A percentile compares a stretch with the other conserved stretches of the same genome.
These are phyloP conservation scores for Sebastiscus tertius DNA, from an alignment of 2,797 vertebrate species.

Conservation along the genomic window DNA sequence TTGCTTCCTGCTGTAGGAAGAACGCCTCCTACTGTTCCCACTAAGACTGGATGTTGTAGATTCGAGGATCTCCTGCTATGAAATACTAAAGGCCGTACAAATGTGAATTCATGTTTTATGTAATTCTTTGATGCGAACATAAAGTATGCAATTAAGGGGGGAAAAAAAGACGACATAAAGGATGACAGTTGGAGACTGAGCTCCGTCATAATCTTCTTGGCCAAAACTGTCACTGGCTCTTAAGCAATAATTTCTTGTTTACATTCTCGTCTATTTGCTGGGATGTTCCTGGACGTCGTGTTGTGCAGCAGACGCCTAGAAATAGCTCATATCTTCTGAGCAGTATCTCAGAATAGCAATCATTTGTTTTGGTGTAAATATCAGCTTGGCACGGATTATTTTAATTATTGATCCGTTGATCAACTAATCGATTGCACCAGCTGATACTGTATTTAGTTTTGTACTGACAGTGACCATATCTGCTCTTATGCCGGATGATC, in stretches of 20 bases:
- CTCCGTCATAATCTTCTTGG: constrained; percentile 23
- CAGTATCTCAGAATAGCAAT: neutral
- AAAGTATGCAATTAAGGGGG: constrained; percentile 38
- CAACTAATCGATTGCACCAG: neutral
- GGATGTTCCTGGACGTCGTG: constrained; percentile 13
- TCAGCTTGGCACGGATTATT: neutral
- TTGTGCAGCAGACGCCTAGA: constrained; percentile 15
- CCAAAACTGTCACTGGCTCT: constrained; percentile 17
- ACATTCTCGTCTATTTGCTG: constrained; percentile 20
- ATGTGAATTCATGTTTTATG: constrained; percentile 34
- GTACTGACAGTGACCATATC: neutral
- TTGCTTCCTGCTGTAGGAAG: constrained; percentile 47
- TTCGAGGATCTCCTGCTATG: constrained; percentile 52
- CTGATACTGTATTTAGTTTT: neutral
- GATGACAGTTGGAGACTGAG: constrained; percentile 35
- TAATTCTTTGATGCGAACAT: constrained; percentile 34
- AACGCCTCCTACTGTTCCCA: constrained; percentile 53
- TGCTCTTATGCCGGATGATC: neutral
- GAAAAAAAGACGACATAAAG: constrained; percentile 30
- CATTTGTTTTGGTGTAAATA: neutral
- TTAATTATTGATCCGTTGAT: neutral
- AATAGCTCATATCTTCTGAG: neutral
- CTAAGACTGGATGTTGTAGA: constrained; percentile 6
- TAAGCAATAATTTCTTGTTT: constrained; percentile 31
- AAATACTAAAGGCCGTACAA: constrained; percentile 34